Base-by-base conservation (phyloP, 2,113 vertebrate species). In the Oxyruncus cristatus region DNA sequence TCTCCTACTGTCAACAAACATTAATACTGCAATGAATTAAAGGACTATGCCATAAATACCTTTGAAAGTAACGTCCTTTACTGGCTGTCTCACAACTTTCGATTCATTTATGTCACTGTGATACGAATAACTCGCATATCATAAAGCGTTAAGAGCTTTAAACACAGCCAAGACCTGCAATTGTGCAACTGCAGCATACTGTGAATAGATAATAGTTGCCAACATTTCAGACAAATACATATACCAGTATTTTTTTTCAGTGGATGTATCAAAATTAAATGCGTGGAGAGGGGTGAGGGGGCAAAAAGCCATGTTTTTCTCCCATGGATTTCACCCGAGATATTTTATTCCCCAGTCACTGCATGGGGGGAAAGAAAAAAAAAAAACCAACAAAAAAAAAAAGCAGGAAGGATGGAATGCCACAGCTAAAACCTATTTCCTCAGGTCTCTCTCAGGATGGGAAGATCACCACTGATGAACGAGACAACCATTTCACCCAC, bases 261-360 rank as follows among this genome's bases (percentile, higher is more conserved):
- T 30, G 10, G 8, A 33, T 7, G 12, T 42, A 88, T 39, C 21
- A 74, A 82, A 94, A 83, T 12, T 44, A 72, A 67, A 7, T 35
- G 24, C 8, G 8, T 4, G 3, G 11, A 7, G 8, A 22, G 5
- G 19, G 6, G 5, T 42, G 49, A 33, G 5, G 12, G 3, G 8
- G 13, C 2, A 11, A 61, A 58, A 62, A 12, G 8, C 7, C 16
- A 21, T 7, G 2, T 8, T 62, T 58, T 77, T 65, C 50, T 66
- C 76, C 30, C 76, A 47, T 47, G n/a, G 63, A 59, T 90, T 92
- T 79, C 35, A 85, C 32, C 83, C 33, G 83, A 73, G 23, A 83
- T 30, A 18, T 5, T 82, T 88, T 74, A 85, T 27, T 85, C 16
- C 22, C 13, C 23, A 58, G 24, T 23, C 33, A 56, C 12, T 53